These are phyloP conservation scores for Drosophila punjabiensis DNA, from an alignment of 1,140 invertebrate genomes.

Conservation along the genomic window DNA sequence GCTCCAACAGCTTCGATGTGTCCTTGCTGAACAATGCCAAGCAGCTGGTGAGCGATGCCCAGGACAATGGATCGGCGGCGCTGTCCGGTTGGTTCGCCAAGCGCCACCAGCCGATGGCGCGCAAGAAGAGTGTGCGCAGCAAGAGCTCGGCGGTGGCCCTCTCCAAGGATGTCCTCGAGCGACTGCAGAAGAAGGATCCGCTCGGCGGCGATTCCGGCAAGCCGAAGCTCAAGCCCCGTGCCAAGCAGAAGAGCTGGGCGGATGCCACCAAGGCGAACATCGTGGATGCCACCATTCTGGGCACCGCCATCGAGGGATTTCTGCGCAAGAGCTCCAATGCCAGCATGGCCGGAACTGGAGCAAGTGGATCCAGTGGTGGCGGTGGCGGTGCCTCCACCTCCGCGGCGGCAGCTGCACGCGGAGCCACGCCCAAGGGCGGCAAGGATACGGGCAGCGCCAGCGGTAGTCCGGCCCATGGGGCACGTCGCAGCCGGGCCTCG, in stretches of 20 bases:
- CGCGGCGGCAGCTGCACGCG: conserved; percentile 56
- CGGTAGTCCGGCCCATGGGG: conserved; percentile 28
- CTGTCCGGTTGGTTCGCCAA: conserved; percentile 91
- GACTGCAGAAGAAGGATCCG: conserved; percentile 83
- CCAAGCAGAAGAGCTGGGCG: conserved; percentile 77
- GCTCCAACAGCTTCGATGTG: conserved; percentile 93
- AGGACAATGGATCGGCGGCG: conserved; percentile 86
- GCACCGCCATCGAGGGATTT: conserved; percentile 93
- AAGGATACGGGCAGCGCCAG: conserved; percentile 47
- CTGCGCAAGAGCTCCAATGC: conserved; percentile 87
- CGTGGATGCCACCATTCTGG: conserved; percentile 91
- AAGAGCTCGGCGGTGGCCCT: conserved; percentile 86
- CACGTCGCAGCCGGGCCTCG: conserved; percentile 48
- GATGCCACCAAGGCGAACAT: conserved; percentile 76
- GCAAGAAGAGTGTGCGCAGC: conserved; percentile 87
- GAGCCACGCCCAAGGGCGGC: conserved; percentile 69
- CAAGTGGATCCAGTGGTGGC: conserved; percentile 76
- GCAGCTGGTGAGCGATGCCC: conserved; percentile 72
- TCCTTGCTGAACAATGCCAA: conserved; percentile 88
- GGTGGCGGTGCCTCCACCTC: conserved; percentile 61
- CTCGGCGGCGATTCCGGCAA: conserved; percentile 69
- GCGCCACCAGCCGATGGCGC: conserved; percentile 89
- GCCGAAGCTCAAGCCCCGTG: conserved; percentile 78
- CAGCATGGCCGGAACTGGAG: conserved; percentile 61
- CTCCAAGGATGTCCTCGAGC: conserved; percentile 86